phyloP scores from a whole-genome alignment of 2,113 vertebrate species.

The Emydocephalus ijimae region DNA sequence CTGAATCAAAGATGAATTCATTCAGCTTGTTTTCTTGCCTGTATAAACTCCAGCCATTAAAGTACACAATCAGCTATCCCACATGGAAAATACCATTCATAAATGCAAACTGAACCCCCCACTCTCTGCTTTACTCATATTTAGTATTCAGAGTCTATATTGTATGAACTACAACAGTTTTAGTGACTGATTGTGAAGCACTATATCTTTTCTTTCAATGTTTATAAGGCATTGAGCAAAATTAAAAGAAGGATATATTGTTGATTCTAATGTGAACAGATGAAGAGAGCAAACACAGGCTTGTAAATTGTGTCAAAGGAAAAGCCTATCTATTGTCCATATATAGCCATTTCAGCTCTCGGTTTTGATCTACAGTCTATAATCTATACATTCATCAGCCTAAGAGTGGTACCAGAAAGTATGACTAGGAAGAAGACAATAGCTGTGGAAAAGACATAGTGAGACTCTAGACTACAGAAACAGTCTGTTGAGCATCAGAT shows the following conservation, averaged over 20 bases:
- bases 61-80: not conserved
- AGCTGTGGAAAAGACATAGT: not conserved
- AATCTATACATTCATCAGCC: not conserved
- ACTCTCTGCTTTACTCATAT: not conserved
- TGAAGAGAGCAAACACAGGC: not conserved
- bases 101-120: not conserved
- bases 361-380: not conserved
- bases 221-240: not conserved
- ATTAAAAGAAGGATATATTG: not conserved
- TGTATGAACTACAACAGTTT: not conserved
- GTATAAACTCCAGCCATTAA: not conserved
- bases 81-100: not conserved
- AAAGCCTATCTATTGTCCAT: not conserved
- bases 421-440: not conserved
- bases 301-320: not conserved
- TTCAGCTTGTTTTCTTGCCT: not conserved
- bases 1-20: constrained; percentile 8
- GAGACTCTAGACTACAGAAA: not conserved
- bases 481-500: not conserved
- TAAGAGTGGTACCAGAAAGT: not conserved
- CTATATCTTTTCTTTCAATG: not conserved
- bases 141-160: not conserved
- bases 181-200: not conserved
- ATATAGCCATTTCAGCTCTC: not conserved
- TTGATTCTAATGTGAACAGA: not conserved